These are phyloP conservation scores for Holothuria glaberrima DNA, from an alignment of 35 echinoderm and acorn worm species.

Conservation along the genomic window DNA sequence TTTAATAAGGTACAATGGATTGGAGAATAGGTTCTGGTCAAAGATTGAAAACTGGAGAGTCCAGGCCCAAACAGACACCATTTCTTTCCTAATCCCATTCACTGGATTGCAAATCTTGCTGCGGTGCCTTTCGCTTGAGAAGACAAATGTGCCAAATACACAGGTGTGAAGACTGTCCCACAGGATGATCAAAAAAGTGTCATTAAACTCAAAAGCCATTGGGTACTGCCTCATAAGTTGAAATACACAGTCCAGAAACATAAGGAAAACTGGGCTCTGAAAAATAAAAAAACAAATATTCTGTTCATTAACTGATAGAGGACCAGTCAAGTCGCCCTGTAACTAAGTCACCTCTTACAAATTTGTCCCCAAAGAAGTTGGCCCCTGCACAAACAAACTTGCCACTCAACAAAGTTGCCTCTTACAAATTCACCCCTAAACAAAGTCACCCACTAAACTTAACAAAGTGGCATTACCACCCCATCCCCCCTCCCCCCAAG, in stretches of 20 bases:
- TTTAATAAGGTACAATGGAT: slow-evolving; percentile 86
- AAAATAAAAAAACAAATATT: slow-evolving; percentile 30
- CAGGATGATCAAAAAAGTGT: slow-evolving; percentile 94
- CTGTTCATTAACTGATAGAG: not conserved
- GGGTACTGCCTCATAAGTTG: slow-evolving; percentile 96
- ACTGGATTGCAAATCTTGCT: slow-evolving; percentile 25
- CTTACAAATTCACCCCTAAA: too few species aligned
- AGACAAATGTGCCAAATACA: slow-evolving; percentile 96
- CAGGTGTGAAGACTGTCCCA: slow-evolving; percentile 93
- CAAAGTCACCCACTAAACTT: too few species aligned
- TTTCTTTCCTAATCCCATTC: slow-evolving; percentile 33
- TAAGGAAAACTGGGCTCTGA: slow-evolving; percentile 88
- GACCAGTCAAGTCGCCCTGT: too few species aligned
- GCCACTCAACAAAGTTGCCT: too few species aligned
- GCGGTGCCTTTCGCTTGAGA: slow-evolving; percentile 85
- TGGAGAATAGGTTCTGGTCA: slow-evolving; percentile 94
- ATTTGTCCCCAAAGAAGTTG: too few species aligned
- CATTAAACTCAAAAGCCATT: slow-evolving; percentile 91
- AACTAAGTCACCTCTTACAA: too few species aligned
- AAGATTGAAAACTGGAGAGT: slow-evolving; percentile 86
- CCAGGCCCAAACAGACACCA: slow-evolving; percentile 96
- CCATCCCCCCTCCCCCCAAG: too few species aligned
- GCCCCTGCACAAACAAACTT: too few species aligned
- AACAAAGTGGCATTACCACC: too few species aligned
- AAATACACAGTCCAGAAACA: slow-evolving; percentile 95